These are phyloP conservation scores for Battus philenor DNA, from an alignment of 1,140 invertebrate species.

Conservation along the genomic window DNA sequence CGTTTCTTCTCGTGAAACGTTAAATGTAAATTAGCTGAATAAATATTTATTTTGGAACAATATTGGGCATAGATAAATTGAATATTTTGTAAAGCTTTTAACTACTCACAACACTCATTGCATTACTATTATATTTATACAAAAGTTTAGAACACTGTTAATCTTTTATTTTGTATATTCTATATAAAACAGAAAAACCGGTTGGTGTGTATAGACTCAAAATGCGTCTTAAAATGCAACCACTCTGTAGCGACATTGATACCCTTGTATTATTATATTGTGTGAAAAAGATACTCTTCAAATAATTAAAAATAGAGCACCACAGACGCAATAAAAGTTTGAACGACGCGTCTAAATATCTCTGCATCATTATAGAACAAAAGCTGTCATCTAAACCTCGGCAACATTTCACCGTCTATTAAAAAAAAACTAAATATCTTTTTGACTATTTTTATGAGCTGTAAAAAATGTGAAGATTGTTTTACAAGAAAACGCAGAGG, in stretches of 20 bases:
- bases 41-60: constrained; percentile 64
- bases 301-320: constrained; percentile 63
- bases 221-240: constrained; percentile 3
- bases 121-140: too few species aligned
- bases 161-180: not conserved
- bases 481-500: constrained; percentile 66
- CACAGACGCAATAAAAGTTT: constrained; percentile 51
- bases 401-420: constrained; percentile 73
- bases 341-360: constrained; percentile 58
- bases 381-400: constrained; percentile 70
- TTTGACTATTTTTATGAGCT: constrained; percentile 71
- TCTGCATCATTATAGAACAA: constrained; percentile 71
- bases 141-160: too few species aligned
- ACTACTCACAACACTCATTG: not conserved
- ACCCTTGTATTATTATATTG: constrained; percentile 12
- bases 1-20: constrained; percentile 46
- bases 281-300: constrained; percentile 47
- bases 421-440: constrained; percentile 66
- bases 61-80: constrained; percentile 41
- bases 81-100: constrained; percentile 37
- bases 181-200: too few species aligned
- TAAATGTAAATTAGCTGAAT: constrained; percentile 67
- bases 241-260: constrained; percentile 10
- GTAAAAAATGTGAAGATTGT: constrained; percentile 70
- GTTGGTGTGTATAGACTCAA: too few species aligned